Conservation (phyloP, 2,797 vertebrate species). For the Mus minutoides region DNA sequence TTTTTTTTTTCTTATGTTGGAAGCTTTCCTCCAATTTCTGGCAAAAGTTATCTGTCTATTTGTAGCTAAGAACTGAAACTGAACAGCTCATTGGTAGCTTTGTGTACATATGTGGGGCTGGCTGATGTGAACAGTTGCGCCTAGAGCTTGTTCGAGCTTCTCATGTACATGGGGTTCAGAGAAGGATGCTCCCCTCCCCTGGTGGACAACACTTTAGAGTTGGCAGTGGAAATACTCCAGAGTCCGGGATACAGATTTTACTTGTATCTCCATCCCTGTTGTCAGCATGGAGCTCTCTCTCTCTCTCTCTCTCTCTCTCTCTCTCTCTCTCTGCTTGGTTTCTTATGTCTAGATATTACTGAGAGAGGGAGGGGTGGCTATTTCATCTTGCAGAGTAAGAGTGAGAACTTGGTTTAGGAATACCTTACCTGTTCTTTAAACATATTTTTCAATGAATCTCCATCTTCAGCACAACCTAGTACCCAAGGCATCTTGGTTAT, state of each 20-base stretch:
- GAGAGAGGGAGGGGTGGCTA: neutral
- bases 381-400: neutral
- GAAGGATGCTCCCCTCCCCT: neutral
- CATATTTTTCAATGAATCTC: neutral
- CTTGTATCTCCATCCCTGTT: neutral
- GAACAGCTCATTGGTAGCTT: neutral
- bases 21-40: neutral
- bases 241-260: neutral
- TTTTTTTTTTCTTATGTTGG: neutral
- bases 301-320: neutral
- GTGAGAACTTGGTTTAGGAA: neutral
- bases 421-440: neutral
- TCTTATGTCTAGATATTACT: neutral
- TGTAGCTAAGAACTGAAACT: slow-evolving; percentile 1
- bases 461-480: neutral
- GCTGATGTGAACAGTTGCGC: neutral
- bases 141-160: neutral
- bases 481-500: neutral
- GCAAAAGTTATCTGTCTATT: neutral
- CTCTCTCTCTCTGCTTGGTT: neutral
- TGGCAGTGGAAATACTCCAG: neutral
- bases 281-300: neutral
- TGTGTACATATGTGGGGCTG: neutral
- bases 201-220: neutral
- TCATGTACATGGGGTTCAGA: neutral